Base-by-base conservation (phyloP, 2,888 invertebrate species). In the Apomyelois bistriatella region DNA sequence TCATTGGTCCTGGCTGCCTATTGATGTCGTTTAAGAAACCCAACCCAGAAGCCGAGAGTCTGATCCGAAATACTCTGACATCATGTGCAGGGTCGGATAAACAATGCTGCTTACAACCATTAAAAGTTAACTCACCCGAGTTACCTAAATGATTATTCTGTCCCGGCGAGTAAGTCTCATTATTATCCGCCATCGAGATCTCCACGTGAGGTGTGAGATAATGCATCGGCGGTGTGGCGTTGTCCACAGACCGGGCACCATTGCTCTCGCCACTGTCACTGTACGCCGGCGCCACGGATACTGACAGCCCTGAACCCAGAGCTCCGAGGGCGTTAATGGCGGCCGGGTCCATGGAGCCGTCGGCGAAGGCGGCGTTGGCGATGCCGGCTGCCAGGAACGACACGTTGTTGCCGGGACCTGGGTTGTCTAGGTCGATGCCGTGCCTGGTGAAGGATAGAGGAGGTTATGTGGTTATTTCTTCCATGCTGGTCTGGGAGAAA, bases 171-270 rank as follows among this genome's bases (percentile, higher is more conserved):
- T 92, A 93, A 1, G 93, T 92, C 68, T 94, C 94, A 63, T 95
- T 95, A 58, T 95, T 94, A 73, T 96, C 96, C 13, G 95, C 94
- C 93, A 96, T 95, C 38, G 96, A 96, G 78, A 97, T 97, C 89
- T 97, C 97, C 35, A 97, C 96, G 66, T 97, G 97, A 5, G 97
- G 97, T 36, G 97, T 96, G 38, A 97, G 91, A 76, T 97, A 97
- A 81, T 97, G 96, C 96, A 96, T 96, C 0, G 96, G 96, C 9
- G 96, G 96, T 43, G 96, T 96, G 7, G 95, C 95, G 71, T 96
- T 96, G 74, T 96, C 96, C n/a, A 94, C 93, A 0, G 95, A 95
- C 53, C 96, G 91, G 40, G 93, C 94, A 0, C 94, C 94, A 51
- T 94, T 94, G 62, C 96, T 96, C 68, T 96, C 96, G 0, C 96